Conservation (phyloP, 2,888 invertebrate genomes). For the Bimastos eiseni region DNA sequence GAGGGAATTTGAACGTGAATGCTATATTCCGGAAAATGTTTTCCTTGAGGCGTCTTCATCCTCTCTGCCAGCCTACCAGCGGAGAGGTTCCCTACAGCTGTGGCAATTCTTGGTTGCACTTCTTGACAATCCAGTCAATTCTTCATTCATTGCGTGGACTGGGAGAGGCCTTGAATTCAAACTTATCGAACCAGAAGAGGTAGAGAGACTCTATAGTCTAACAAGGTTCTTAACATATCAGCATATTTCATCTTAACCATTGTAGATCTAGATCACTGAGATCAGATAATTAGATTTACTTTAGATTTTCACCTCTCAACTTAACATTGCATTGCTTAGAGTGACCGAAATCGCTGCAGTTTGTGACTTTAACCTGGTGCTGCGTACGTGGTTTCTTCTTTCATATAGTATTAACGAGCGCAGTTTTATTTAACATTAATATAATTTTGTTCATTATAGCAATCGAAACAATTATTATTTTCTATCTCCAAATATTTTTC, state of each 20-base stretch:
- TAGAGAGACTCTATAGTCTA: neutral
- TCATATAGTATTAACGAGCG: too few relatives aligned
- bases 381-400: too few relatives aligned
- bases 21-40: neutral
- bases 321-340: neutral
- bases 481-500: neutral
- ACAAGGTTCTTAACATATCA: neutral
- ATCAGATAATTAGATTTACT: neutral
- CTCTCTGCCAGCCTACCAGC: neutral
- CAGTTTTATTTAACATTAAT: too few relatives aligned
- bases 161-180: slow-evolving; percentile 93
- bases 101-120: slow-evolving; percentile 92
- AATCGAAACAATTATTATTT: neutral
- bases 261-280: too few relatives aligned
- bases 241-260: neutral
- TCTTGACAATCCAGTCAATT: slow-evolving; percentile 63
- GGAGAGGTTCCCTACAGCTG: slow-evolving; percentile 67
- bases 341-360: neutral
- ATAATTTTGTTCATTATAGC: neutral
- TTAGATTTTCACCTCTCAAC: too few relatives aligned
- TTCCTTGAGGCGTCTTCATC: neutral
- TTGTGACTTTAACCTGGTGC: too few relatives aligned
- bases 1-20: neutral
- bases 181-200: slow-evolving; percentile 89
- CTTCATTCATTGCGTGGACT: slow-evolving; percentile 81